These are phyloP conservation scores for Encarsia formosa DNA, from an alignment of 2,888 invertebrate genomes.

Conservation along the genomic window DNA sequence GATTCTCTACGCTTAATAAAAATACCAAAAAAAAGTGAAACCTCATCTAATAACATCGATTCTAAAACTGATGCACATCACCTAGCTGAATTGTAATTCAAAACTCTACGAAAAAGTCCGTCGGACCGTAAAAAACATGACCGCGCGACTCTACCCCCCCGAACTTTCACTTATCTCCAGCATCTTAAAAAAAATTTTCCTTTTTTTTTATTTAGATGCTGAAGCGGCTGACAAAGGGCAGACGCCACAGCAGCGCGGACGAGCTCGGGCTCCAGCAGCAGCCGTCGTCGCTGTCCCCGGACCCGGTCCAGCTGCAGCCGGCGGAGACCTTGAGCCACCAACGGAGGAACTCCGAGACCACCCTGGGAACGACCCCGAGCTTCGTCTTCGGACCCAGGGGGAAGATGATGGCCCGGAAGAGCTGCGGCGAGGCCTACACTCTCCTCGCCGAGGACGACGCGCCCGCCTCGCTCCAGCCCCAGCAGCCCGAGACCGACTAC, in stretches of 20 bases:
- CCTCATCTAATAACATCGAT: too few species aligned
- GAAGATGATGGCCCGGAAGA: constrained; percentile 40
- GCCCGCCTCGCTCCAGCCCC: constrained; percentile 24
- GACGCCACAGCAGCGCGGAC: constrained; percentile 64
- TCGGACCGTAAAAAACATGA: too few species aligned
- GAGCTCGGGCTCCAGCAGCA: constrained; percentile 51
- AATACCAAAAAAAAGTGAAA: too few species aligned
- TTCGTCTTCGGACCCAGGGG: constrained; percentile 32
- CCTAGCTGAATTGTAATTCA: too few species aligned
- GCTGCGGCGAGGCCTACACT: constrained; percentile 43
- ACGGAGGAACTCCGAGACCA: constrained; percentile 15
- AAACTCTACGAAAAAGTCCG: too few species aligned
- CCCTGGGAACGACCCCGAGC: constrained; percentile 32
- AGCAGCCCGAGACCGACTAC: constrained; percentile 55
- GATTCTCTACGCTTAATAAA: too few species aligned
- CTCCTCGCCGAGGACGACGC: constrained; percentile 33
- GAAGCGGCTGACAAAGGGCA: constrained; percentile 64
- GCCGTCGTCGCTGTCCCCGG: constrained; percentile 34
- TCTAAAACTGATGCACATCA: too few species aligned
- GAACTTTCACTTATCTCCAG: too few species aligned
- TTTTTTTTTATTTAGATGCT: too few species aligned
- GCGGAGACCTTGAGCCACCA: neutral
- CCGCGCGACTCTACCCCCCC: too few species aligned
- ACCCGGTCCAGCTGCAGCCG: constrained; percentile 36
- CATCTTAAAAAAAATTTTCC: too few species aligned